These are phyloP conservation scores for Cryptocheilus praepositus DNA, from an alignment of 2,888 invertebrate species.

Conservation along the genomic window DNA sequence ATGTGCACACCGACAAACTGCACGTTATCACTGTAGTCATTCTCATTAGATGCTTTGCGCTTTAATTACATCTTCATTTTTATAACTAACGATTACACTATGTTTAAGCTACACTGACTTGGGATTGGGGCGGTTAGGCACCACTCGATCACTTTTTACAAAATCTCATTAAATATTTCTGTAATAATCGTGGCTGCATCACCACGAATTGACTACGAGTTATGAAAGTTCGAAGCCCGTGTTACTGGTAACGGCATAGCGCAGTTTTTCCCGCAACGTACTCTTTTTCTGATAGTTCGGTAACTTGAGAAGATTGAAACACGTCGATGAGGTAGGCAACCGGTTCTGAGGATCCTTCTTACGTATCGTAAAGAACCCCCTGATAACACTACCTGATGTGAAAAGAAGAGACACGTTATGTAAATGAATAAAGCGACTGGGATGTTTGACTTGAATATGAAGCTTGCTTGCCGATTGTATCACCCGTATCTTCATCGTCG, in stretches of 20 bases:
- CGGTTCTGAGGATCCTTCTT: conserved; percentile 95
- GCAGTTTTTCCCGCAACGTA: conserved; percentile 94
- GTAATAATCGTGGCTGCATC: not conserved
- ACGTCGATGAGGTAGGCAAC: conserved; percentile 98
- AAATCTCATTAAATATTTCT: conserved; percentile 25
- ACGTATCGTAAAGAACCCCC: conserved; percentile 98
- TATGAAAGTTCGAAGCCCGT: conserved; percentile 99
- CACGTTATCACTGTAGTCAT: conserved; percentile 1
- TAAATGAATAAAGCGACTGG: not conserved
- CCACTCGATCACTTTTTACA: conserved; percentile 41
- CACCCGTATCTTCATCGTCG: conserved; percentile 96
- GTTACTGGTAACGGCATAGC: conserved; percentile 98
- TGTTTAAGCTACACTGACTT: conserved; percentile 2
- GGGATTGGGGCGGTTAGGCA: conserved; percentile 34
- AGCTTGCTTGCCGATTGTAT: conserved; percentile 82
- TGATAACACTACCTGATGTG: conserved; percentile 90
- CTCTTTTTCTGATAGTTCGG: conserved; percentile 99
- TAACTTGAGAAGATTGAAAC: conserved; percentile 97
- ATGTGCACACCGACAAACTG: not conserved
- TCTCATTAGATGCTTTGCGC: not conserved
- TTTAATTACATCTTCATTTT: not conserved
- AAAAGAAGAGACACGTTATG: conserved; percentile 63
- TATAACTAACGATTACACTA: not conserved
- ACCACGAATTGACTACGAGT: conserved; percentile 44
- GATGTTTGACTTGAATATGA: not conserved